These are phyloP conservation scores for Caenorhabditis latens DNA, from an alignment of 1,140 invertebrate genomes.

Conservation along the genomic window DNA sequence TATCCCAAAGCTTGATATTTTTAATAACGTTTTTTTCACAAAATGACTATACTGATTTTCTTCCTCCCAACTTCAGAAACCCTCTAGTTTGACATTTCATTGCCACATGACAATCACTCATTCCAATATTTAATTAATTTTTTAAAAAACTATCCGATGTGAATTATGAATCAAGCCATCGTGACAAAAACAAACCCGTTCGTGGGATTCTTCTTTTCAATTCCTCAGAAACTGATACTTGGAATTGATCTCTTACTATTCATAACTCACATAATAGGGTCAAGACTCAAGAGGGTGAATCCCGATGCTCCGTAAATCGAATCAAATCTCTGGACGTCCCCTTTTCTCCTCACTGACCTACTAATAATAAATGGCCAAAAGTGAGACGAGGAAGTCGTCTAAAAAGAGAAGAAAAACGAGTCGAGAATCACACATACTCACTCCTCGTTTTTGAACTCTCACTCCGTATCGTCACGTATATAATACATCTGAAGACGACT, in stretches of 20 bases:
- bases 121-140: too few relatives aligned
- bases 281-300: background rate
- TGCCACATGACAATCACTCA: too few relatives aligned
- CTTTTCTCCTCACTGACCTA: background rate
- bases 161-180: background rate
- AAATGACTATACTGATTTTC: too few relatives aligned
- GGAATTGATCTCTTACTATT: background rate
- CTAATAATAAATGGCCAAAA: conserved; percentile 43
- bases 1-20: too few relatives aligned
- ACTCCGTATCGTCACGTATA: conserved; percentile 1
- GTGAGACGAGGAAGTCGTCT: conserved; percentile 40
- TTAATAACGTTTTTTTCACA: too few relatives aligned
- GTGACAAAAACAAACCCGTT: background rate
- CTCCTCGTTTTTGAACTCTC: background rate
- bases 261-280: background rate
- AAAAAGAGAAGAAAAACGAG: background rate
- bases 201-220: background rate
- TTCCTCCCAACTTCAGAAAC: too few relatives aligned
- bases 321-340: conserved; percentile 35
- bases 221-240: background rate
- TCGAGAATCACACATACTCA: background rate
- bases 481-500: background rate
- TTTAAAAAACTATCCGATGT: background rate
- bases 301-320: background rate
- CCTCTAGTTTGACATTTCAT: too few relatives aligned